These are phyloP conservation scores for Diceros bicornis DNA, from an alignment of 2,797 vertebrate genomes.

Conservation along the genomic window DNA sequence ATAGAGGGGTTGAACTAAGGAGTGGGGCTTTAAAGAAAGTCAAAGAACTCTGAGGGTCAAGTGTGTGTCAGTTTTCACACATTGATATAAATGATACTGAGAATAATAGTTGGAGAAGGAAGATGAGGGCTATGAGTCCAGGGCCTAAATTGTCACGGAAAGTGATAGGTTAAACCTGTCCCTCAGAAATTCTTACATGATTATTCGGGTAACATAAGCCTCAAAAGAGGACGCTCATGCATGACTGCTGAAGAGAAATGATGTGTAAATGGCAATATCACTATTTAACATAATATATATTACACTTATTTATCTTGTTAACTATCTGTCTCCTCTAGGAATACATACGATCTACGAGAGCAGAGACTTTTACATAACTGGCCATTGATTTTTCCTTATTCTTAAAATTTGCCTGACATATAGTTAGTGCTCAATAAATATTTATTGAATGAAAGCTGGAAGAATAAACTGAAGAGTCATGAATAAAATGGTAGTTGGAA, in stretches of 20 bases:
- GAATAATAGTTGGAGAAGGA: neutral
- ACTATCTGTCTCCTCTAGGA: neutral
- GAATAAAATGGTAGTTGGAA: neutral
- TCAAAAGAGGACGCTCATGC: neutral
- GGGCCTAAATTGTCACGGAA: neutral
- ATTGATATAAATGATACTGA: neutral
- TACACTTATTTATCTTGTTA: neutral
- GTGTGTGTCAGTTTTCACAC: neutral
- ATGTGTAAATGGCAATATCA: neutral
- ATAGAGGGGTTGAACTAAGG: neutral
- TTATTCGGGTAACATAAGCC: neutral
- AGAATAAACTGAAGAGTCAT: neutral
- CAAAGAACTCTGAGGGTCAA: neutral
- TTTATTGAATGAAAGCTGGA: neutral
- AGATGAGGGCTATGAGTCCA: neutral
- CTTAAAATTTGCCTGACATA: neutral
- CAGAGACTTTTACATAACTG: neutral
- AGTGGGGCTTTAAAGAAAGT: neutral
- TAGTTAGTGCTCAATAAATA: neutral
- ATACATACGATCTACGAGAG: neutral
- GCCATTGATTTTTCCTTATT: neutral
- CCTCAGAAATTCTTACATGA: neutral
- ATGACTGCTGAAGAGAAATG: neutral
- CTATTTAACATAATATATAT: neutral
- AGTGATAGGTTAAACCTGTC: neutral